These are phyloP conservation scores for Engraulis encrasicolus DNA, from an alignment of 2,113 vertebrate species.

Conservation along the genomic window DNA sequence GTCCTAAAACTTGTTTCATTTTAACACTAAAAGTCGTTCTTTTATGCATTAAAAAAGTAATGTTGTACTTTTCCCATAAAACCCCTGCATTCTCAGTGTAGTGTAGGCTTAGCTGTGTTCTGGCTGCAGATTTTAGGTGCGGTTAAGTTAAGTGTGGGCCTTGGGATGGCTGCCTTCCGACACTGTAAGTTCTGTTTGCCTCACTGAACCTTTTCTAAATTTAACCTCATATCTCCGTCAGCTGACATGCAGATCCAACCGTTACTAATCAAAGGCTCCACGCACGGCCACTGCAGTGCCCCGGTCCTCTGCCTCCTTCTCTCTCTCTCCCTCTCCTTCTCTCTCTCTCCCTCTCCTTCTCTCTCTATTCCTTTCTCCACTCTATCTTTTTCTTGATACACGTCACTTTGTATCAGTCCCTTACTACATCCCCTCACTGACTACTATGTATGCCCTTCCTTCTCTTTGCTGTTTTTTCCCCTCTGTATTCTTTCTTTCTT, in stretches of 20 bases:
- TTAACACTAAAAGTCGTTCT: not conserved
- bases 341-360: not conserved
- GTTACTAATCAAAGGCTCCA: conserved; percentile 43
- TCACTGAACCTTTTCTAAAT: conserved; percentile 50
- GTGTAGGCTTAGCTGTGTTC: conserved; percentile 28
- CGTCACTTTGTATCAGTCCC: not conserved
- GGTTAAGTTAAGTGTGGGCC: conserved; percentile 24
- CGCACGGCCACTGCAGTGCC: conserved; percentile 17
- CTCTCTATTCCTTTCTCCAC: no score
- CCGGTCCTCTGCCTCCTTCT: not conserved
- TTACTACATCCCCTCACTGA: not conserved
- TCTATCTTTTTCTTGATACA: not conserved
- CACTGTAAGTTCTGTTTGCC: conserved; percentile 40
- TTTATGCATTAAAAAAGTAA: not conserved
- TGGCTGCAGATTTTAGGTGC: conserved; percentile 33
- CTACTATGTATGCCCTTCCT: not conserved
- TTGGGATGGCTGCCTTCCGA: conserved; percentile 40
- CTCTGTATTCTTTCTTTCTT: no score
- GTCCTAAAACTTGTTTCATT: not conserved
- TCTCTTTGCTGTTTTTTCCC: not conserved
- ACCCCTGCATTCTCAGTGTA: not conserved
- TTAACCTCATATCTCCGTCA: conserved; percentile 56
- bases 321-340: conserved; percentile 19
- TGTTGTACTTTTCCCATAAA: not conserved
- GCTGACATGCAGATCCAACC: conserved; percentile 51